Percentiles rank a stretch among this genome's conserved stretches.
phyloP scores from a whole-genome alignment of 2,113 vertebrate genomes.

The Circaetus gallicus region DNA sequence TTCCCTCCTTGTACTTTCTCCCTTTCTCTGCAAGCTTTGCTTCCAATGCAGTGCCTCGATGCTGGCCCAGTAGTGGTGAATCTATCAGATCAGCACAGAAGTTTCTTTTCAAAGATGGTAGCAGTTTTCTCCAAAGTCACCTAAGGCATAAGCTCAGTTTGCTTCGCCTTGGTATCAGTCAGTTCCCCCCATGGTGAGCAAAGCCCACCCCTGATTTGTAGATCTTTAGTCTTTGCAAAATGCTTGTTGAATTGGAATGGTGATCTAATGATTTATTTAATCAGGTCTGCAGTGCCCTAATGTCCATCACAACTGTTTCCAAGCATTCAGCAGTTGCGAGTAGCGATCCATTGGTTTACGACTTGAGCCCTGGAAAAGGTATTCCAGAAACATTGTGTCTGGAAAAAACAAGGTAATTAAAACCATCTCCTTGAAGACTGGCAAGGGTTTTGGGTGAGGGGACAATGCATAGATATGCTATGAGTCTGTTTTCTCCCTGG shows the following conservation, averaged over 20 bases:
- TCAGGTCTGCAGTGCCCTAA: background rate
- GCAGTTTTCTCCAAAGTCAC: background rate
- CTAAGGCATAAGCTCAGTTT: background rate
- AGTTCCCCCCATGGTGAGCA: background rate
- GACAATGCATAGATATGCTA: background rate
- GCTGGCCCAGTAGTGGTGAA: background rate
- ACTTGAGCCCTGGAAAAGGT: constrained; percentile 2
- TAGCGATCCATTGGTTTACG: background rate
- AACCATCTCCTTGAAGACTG: background rate
- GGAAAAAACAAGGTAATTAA: constrained; percentile 14
- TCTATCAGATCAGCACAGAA: background rate
- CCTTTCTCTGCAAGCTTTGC: background rate
- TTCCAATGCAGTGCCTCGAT: background rate
- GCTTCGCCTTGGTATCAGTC: background rate
- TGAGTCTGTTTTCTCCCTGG: constrained; percentile 30
- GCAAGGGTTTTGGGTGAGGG: background rate
- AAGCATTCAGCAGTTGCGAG: background rate
- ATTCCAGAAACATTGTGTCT: background rate
- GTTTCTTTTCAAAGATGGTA: background rate
- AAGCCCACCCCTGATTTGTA: background rate
- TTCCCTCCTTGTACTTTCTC: background rate
- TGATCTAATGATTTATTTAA: background rate
- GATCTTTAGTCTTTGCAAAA: background rate
- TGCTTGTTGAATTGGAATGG: background rate
- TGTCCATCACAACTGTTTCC: background rate